Evolutionary conservation across 53 echinoderm and acorn worm genomes (phyloP).

Genomic region (Patiria pectinifera): DNA sequence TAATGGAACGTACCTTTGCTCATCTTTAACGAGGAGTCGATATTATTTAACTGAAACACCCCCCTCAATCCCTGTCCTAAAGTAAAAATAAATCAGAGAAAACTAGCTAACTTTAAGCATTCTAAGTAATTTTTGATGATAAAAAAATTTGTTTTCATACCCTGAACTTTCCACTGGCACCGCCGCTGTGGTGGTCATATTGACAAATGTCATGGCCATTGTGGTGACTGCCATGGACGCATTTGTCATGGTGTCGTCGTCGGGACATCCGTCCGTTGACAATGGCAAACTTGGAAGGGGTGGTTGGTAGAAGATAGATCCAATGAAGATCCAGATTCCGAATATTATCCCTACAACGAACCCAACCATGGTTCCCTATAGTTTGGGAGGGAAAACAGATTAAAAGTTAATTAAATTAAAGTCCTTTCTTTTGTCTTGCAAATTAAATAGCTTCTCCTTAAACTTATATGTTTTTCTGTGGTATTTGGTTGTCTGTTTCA

Average conservation of each 20-base stretch:
- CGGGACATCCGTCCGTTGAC: constrained; percentile 1
- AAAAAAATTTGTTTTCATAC: background rate
- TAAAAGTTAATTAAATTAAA: background rate
- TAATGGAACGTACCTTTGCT: background rate
- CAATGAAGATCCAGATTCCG: constrained; percentile 36
- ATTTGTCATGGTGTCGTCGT: background rate
- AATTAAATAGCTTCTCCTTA: too few relatives aligned
- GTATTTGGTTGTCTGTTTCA: too few relatives aligned
- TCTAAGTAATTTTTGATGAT: too few relatives aligned
- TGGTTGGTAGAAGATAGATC: constrained; percentile 25
- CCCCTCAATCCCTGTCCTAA: background rate
- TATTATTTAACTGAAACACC: background rate
- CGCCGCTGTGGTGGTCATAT: background rate
- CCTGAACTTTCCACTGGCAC: background rate
- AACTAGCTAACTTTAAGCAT: background rate
- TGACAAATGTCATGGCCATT: background rate
- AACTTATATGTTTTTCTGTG: too few relatives aligned
- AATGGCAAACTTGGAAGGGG: background rate
- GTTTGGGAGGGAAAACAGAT: background rate
- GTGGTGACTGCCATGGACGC: constrained; percentile 6
- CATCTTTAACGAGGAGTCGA: background rate
- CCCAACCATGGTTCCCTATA: constrained; percentile 37
- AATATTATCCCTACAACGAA: constrained; percentile 15
- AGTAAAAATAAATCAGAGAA: background rate
- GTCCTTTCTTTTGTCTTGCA: too few relatives aligned